Evolutionary conservation across 2,797 vertebrate species (phyloP).

Genomic region (Notoglanidium macrostoma): DNA sequence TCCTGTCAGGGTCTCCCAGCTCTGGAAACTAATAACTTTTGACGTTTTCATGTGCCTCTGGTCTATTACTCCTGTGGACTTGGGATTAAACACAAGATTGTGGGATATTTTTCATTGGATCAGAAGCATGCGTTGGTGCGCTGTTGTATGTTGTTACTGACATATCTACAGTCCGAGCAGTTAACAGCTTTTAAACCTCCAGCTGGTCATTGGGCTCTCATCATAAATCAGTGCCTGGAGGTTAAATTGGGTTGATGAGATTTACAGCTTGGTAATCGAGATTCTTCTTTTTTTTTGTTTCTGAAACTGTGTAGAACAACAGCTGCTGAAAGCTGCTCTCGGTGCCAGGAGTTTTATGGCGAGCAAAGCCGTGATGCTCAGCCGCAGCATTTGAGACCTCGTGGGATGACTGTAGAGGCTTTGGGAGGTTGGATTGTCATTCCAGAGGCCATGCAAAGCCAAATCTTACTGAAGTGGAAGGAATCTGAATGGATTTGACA

Average conservation of each 20-base stretch:
- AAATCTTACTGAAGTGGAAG: constrained; percentile 40
- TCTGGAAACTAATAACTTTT: constrained; percentile 43
- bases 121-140: constrained; percentile 37
- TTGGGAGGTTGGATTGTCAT: constrained; percentile 47
- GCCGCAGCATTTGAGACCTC: constrained; percentile 25
- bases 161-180: constrained; percentile 56
- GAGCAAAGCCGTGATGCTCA: constrained; percentile 56
- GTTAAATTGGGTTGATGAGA: constrained; percentile 57
- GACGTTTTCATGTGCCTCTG: constrained; percentile 48
- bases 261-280: constrained; percentile 65
- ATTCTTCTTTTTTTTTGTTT: constrained; percentile 40
- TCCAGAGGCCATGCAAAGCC: constrained; percentile 32
- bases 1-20: constrained; percentile 43
- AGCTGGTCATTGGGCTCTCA: constrained; percentile 64
- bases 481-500: constrained; percentile 22
- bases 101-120: constrained; percentile 31
- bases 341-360: constrained; percentile 58
- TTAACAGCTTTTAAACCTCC: constrained; percentile 55
- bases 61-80: constrained; percentile 37
- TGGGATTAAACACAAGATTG: constrained; percentile 25
- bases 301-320: constrained; percentile 49
- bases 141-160: constrained; percentile 27
- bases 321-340: constrained; percentile 54
- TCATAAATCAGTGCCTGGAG: constrained; percentile 63
- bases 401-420: constrained; percentile 41